These are phyloP conservation scores for Philypnodon macrostomus DNA, from an alignment of 2,797 vertebrate genomes.

Conservation along the genomic window DNA sequence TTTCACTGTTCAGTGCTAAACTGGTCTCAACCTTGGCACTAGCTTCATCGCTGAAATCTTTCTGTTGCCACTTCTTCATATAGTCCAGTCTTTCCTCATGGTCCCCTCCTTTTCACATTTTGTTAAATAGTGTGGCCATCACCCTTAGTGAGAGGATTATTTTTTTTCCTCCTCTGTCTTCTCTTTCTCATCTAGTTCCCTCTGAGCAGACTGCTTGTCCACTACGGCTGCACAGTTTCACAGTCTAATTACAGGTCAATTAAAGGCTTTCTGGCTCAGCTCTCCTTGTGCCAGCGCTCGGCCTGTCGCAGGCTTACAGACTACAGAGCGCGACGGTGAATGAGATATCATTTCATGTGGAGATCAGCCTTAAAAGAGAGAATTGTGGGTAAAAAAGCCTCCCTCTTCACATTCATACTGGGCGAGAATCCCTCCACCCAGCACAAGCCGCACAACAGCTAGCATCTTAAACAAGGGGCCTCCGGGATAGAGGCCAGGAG, in stretches of 20 bases:
- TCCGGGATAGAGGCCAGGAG: constrained; percentile 81
- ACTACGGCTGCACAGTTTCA: constrained; percentile 65
- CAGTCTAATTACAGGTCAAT: constrained; percentile 89
- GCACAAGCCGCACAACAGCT: constrained; percentile 51
- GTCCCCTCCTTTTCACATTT: constrained; percentile 21
- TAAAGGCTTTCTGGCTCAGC: constrained; percentile 78
- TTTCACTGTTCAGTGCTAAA: constrained; percentile 21
- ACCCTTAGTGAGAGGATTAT: constrained; percentile 53
- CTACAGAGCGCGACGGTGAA: constrained; percentile 77
- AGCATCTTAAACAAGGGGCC: constrained; percentile 73
- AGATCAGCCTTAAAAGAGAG: constrained; percentile 86
- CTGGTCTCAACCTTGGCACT: constrained; percentile 36
- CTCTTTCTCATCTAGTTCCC: constrained; percentile 36
- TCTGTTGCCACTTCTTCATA: constrained; percentile 60
- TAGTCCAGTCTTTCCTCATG: constrained; percentile 24
- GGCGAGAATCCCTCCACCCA: constrained; percentile 72
- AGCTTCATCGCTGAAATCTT: constrained; percentile 45
- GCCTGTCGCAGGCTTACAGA: constrained; percentile 70
- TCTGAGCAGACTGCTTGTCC: constrained; percentile 58
- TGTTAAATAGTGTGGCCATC: constrained; percentile 41
- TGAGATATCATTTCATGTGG: constrained; percentile 88
- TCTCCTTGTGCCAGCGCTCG: constrained; percentile 69
- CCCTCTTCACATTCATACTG: constrained; percentile 67
- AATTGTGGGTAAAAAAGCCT: constrained; percentile 66
- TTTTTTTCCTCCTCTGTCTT: constrained; percentile 33